These are phyloP conservation scores for Caerostris darwini DNA, from an alignment of 1,140 invertebrate species.

Conservation along the genomic window DNA sequence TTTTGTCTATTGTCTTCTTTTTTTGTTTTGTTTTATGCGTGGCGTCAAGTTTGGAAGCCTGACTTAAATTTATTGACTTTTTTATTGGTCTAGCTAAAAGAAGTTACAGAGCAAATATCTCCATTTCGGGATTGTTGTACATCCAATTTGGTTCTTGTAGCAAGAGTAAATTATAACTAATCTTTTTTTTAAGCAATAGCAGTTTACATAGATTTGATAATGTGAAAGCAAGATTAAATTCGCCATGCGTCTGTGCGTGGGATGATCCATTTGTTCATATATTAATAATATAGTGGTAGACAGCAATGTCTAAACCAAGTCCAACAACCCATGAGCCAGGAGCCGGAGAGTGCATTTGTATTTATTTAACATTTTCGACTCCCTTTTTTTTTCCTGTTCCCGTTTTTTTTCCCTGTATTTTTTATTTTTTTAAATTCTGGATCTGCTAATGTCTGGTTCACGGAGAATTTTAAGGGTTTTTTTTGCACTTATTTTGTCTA, in stretches of 20 bases:
- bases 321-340: no score
- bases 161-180: no score
- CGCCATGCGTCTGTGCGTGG: no score
- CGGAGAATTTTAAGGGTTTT: not conserved
- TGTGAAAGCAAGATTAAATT: no score
- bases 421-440: not conserved
- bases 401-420: not conserved
- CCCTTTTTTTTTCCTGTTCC: not conserved
- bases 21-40: not conserved
- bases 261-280: no score
- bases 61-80: not conserved
- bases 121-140: no score
- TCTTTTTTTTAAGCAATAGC: no score
- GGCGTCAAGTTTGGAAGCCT: not conserved
- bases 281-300: no score
- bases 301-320: no score
- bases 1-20: not conserved
- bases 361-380: conserved; percentile 52
- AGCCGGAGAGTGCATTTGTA: conserved; percentile 28
- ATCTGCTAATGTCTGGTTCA: not conserved
- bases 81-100: not conserved
- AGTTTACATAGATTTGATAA: no score
- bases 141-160: no score
- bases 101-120: not conserved
- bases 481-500: not conserved